Conservation (phyloP, 2,797 vertebrate species). For the Squalus acanthias region DNA sequence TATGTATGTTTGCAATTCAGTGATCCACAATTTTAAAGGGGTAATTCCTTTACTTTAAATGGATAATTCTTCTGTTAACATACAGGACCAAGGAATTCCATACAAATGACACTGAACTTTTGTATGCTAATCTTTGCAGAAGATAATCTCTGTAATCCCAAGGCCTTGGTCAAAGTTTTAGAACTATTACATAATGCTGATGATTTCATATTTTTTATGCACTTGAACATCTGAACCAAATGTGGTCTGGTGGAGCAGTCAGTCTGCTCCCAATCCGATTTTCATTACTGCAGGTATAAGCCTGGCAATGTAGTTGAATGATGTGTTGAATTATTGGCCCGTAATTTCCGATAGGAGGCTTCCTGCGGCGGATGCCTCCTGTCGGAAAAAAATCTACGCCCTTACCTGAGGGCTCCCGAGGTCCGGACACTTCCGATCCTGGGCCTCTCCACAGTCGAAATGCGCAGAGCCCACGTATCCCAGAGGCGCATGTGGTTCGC, state of each 20-base stretch:
- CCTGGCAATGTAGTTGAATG: background rate
- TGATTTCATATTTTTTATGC: background rate
- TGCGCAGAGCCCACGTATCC: too few relatives aligned
- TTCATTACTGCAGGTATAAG: background rate
- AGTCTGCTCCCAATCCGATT: background rate
- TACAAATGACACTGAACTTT: background rate
- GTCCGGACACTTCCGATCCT: too few relatives aligned
- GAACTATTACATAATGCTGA: background rate
- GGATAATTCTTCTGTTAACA: background rate
- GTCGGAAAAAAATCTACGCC: too few relatives aligned
- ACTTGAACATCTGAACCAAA: background rate
- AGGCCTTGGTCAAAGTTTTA: background rate
- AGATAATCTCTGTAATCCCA: background rate
- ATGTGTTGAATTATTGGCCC: background rate
- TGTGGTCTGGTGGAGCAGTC: background rate
- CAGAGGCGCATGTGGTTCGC: too few relatives aligned
- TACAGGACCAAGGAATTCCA: background rate
- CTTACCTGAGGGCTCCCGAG: too few relatives aligned
- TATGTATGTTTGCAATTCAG: background rate
- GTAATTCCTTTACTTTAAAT: background rate
- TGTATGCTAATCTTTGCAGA: background rate
- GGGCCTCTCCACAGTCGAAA: too few relatives aligned
- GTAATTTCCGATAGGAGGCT: too few relatives aligned
- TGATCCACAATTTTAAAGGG: background rate
- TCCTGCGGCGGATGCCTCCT: too few relatives aligned